Percentiles rank a stretch among this genome's conserved stretches.
phyloP scores from a whole-genome alignment of 1,140 invertebrate species.

The Battus philenor region DNA sequence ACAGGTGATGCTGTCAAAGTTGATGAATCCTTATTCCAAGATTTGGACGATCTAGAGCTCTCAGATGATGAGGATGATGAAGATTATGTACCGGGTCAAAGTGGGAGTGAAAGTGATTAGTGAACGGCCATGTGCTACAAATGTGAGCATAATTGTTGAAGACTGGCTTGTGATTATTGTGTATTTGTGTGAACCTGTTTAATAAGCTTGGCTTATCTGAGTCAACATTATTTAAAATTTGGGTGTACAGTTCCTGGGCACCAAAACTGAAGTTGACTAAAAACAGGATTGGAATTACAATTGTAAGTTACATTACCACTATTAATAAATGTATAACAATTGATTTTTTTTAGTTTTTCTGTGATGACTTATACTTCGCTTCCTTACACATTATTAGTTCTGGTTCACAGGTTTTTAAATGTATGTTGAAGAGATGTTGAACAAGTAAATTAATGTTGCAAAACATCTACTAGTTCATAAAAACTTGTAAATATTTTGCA shows the following conservation, averaged over 20 bases:
- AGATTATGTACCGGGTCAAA: slow-evolving; percentile 75
- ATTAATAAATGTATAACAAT: no score
- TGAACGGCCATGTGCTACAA: slow-evolving; percentile 8
- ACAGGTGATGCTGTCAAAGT: slow-evolving; percentile 92
- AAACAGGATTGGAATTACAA: not conserved
- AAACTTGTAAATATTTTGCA: not conserved
- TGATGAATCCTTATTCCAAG: slow-evolving; percentile 96
- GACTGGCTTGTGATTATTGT: slow-evolving; percentile 2
- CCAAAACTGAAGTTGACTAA: no score
- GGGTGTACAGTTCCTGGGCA: no score
- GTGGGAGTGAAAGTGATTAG: slow-evolving; percentile 67
- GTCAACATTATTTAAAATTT: no score
- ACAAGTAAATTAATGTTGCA: not conserved
- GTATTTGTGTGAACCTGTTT: slow-evolving; percentile 1
- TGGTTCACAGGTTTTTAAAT: not conserved
- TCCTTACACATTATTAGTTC: not conserved
- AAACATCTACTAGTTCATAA: not conserved
- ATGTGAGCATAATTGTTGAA: slow-evolving; percentile 6
- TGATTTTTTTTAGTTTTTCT: no score
- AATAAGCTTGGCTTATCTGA: not conserved
- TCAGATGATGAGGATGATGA: slow-evolving; percentile 84
- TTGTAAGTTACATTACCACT: no score
- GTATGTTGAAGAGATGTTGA: not conserved
- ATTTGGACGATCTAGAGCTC: slow-evolving; percentile 92
- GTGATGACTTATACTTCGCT: no score